Evolutionary conservation across 2,888 invertebrate species (phyloP).

Genomic region (Erebia aethiops): DNA sequence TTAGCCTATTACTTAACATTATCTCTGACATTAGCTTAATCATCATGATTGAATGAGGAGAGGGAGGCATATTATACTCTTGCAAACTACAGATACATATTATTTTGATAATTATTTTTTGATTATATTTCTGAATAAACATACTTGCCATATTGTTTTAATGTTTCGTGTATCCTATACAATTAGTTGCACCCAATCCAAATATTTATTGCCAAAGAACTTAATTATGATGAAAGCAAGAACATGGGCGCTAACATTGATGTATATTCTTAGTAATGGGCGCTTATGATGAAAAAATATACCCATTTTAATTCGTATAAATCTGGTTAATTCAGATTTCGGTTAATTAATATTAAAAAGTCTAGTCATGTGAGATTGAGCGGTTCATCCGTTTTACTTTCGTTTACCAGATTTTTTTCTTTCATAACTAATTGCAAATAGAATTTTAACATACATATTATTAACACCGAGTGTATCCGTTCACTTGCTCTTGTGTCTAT

Average conservation of each 20-base stretch:
- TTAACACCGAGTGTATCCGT: constrained; percentile 22
- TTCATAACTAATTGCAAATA: neutral
- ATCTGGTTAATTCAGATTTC: neutral
- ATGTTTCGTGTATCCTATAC: too few relatives aligned
- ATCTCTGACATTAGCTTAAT: constrained; percentile 46
- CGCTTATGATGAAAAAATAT: neutral
- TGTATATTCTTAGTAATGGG: too few relatives aligned
- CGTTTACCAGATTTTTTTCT: constrained; percentile 8
- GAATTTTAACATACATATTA: constrained; percentile 7
- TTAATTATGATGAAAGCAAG: too few relatives aligned
- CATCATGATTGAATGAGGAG: constrained; percentile 26
- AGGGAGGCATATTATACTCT: constrained; percentile 11
- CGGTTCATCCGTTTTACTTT: constrained; percentile 16
- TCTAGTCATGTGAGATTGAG: neutral
- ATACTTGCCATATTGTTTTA: too few relatives aligned
- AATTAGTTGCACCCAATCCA: neutral
- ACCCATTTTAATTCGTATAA: too few relatives aligned
- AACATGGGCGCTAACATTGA: neutral
- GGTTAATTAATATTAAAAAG: neutral
- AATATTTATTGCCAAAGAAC: too few relatives aligned
- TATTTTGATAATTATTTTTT: neutral
- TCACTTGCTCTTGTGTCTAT: constrained; percentile 17
- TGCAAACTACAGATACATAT: neutral
- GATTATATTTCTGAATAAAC: neutral
- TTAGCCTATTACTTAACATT: constrained; percentile 50